Evolutionary conservation across 2,113 vertebrate genomes (phyloP), one percentile per base, ranked within the genome.

Genomic region (Archocentrus centrarchus): DNA sequence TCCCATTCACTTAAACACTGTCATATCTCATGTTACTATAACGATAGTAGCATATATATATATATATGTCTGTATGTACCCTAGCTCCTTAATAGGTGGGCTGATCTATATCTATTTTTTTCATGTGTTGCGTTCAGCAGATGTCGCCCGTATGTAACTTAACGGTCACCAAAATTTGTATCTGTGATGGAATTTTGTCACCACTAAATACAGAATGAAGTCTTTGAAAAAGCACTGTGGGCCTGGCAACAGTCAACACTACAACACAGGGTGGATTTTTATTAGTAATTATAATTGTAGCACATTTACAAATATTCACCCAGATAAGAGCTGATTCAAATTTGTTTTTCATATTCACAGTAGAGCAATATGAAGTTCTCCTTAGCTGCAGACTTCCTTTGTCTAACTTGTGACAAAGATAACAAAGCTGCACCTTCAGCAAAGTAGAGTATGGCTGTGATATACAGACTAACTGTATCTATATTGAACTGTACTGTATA

Each of bases 341-440:
- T 44, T 58, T 59, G 39, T 7, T 5, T 10, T 32, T 11, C n/a
- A 64, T 39, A 80, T 44, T 86, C 37, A 78, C 15, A 55, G 37
- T 30, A 70, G 73, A 32, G 18, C 11, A 55, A 70, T 27, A 37
- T 7, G 7, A 75, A 20, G 13, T 50, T 79, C 14, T 81, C 20
- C 15, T 57, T 75, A 24, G 9, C 39, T 77, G 30, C 47, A 70
- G 75, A 41, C 3, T 63, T 30, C 87, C 64, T 91, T 86, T 92
- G 57, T 89, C 70, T 68, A 83, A 60, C 68, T 68, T 63, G 24
- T 37, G 73, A 35, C 59, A 78, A 75, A 85, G 53, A 83, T 73
- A 64, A 81, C 55, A 79, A 58, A 84, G 11, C 53, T 83, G 68
- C 73, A 55, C 76, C 79, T 84, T 86, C 55, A 86, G 84, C 80